Conservation (phyloP, 2,113 vertebrate genomes). For the Dissostichus mawsoni region DNA sequence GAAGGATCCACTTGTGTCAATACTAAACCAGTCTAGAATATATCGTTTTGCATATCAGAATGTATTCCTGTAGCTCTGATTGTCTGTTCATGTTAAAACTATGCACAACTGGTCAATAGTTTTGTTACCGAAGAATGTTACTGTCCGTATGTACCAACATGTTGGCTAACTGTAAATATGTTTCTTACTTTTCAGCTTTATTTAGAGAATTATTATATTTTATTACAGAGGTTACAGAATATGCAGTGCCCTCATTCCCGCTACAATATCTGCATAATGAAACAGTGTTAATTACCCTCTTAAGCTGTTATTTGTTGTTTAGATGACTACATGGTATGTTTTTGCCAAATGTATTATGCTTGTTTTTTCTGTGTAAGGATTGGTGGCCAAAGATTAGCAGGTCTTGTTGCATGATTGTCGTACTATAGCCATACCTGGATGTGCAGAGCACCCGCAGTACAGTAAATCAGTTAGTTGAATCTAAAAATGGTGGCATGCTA, state of each 20-base stretch:
- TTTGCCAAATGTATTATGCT: conserved; percentile 70
- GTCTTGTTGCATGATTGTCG: conserved; percentile 74
- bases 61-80: conserved; percentile 50
- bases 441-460: conserved; percentile 50
- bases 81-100: conserved; percentile 65
- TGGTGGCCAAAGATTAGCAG: conserved; percentile 73
- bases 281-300: conserved; percentile 57
- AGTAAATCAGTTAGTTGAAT: conserved; percentile 29
- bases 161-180: conserved; percentile 66
- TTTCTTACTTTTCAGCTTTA: conserved; percentile 69
- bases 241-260: conserved; percentile 52
- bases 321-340: conserved; percentile 58
- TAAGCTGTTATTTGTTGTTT: conserved; percentile 35
- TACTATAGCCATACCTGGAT: conserved; percentile 70
- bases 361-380: conserved; percentile 60
- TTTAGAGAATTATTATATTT: conserved; percentile 71
- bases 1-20: conserved; percentile 57
- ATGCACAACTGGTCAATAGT: conserved; percentile 71
- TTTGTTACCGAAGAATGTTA: conserved; percentile 71
- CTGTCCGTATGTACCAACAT: conserved; percentile 56
- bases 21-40: conserved; percentile 45
- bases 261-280: conserved; percentile 53
- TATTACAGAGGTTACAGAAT: conserved; percentile 52
- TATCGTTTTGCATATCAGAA: conserved; percentile 55
- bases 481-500: conserved; percentile 54